A percentile compares a stretch with the other conserved stretches of the same genome.
These are phyloP conservation scores for Drosophila erecta DNA, from an alignment of 1,140 invertebrate genomes.

Conservation along the genomic window DNA sequence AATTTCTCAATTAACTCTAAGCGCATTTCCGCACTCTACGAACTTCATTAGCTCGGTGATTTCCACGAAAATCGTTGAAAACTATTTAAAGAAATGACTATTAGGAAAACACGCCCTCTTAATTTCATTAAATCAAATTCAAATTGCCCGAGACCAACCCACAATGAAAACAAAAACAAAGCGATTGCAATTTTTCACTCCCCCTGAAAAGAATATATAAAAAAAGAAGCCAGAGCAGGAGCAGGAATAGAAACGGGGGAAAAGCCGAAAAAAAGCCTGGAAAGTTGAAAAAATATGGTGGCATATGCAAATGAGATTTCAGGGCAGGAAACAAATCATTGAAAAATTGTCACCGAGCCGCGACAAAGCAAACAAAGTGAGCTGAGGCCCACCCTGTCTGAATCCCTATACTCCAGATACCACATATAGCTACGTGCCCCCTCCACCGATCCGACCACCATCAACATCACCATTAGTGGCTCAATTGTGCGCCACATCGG, in stretches of 20 bases:
- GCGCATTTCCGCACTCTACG: neutral
- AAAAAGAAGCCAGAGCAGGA: neutral
- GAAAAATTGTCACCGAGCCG: conserved; percentile 83
- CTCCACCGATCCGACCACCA: conserved; percentile 58
- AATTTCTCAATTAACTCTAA: conserved; percentile 5
- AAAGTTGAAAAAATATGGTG: conserved; percentile 64
- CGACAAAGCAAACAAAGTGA: conserved; percentile 53
- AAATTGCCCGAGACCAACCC: conserved; percentile 39
- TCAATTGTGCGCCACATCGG: conserved; percentile 66
- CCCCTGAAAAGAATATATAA: conserved; percentile 16
- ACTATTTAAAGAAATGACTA: conserved; percentile 47
- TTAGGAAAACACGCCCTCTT: conserved; percentile 58
- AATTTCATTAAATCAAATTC: conserved; percentile 66
- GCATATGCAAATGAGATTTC: conserved; percentile 78
- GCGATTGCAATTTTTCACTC: conserved; percentile 75
- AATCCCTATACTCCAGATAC: conserved; percentile 5
- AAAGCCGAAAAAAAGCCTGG: conserved; percentile 18
- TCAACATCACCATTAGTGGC: conserved; percentile 76
- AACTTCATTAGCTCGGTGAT: conserved; percentile 22
- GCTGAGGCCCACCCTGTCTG: conserved; percentile 19
- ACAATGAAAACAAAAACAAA: conserved; percentile 56
- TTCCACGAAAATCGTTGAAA: conserved; percentile 20
- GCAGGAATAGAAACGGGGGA: conserved; percentile 3
- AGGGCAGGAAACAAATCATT: conserved; percentile 79
- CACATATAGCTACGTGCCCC: conserved; percentile 3